Evolutionary conservation across 1,140 invertebrate species (phyloP).

Genomic region (Mya arenaria): DNA sequence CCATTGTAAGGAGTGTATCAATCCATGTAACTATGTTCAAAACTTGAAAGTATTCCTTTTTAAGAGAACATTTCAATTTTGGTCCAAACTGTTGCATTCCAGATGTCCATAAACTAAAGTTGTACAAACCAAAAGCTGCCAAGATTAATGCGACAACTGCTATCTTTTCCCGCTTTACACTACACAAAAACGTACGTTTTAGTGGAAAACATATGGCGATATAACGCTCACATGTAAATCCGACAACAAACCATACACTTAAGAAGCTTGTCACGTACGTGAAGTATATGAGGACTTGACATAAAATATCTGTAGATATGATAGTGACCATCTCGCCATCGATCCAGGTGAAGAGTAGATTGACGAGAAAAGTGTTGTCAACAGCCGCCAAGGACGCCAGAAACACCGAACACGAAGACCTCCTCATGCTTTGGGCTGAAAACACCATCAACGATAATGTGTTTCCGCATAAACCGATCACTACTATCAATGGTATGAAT

Average conservation of each 20-base stretch:
- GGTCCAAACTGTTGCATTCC: constrained; percentile 19
- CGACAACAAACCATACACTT: constrained; percentile 75
- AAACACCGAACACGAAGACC: constrained; percentile 35
- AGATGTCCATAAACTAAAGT: constrained; percentile 50
- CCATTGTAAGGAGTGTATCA: constrained; percentile 83
- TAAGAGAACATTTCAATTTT: not conserved
- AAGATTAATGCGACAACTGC: constrained; percentile 34
- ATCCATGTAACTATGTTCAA: constrained; percentile 83
- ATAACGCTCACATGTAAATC: constrained; percentile 78
- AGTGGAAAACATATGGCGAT: constrained; percentile 74
- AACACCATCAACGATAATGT: constrained; percentile 33
- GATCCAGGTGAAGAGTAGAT: constrained; percentile 33
- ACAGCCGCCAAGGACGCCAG: constrained; percentile 24
- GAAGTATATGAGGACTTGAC: constrained; percentile 69
- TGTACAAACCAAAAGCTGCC: constrained; percentile 55
- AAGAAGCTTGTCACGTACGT: constrained; percentile 70
- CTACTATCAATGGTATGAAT: constrained; percentile 17
- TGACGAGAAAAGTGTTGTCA: constrained; percentile 18
- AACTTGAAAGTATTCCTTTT: constrained; percentile 57
- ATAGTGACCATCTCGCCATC: constrained; percentile 14
- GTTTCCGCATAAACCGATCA: constrained; percentile 19
- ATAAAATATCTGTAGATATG: constrained; percentile 25
- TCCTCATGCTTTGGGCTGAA: constrained; percentile 17
- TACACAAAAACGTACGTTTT: constrained; percentile 65
- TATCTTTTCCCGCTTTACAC: constrained; percentile 58